A percentile compares a stretch with the other conserved stretches of the same genome.
These are phyloP conservation scores for Stenotaenia linearis DNA, from an alignment of 2,888 invertebrate species.

Conservation along the genomic window DNA sequence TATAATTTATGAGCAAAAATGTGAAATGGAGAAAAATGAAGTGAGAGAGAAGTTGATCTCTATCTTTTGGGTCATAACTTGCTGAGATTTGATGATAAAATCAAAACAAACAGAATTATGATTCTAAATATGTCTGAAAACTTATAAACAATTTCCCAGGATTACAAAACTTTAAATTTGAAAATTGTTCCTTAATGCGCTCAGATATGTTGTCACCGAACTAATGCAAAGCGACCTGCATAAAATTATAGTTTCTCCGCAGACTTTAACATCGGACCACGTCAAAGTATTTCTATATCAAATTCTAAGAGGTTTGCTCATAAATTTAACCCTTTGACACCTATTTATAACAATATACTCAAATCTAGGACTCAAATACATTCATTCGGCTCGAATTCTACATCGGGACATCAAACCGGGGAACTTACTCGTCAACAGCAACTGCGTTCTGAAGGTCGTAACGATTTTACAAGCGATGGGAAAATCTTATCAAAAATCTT, in stretches of 20 bases:
- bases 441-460: conserved; percentile 87
- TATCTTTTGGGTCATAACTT: too few species aligned
- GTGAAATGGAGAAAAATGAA: too few species aligned
- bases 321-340: too few species aligned
- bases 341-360: too few species aligned
- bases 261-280: conserved; percentile 97
- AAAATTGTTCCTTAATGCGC: neutral
- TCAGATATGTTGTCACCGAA: conserved; percentile 98
- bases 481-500: too few species aligned
- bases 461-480: too few species aligned
- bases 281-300: conserved; percentile 99
- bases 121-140: too few species aligned
- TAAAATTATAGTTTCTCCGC: conserved; percentile 99
- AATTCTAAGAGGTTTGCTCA: conserved; percentile 94
- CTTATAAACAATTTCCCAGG: neutral
- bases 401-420: conserved; percentile 99
- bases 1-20: too few species aligned
- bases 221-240: conserved; percentile 98
- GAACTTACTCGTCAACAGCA: conserved; percentile 96
- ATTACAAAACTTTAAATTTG: too few species aligned
- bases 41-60: too few species aligned
- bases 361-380: conserved; percentile 89
- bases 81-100: too few species aligned
- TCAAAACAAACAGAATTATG: too few species aligned
- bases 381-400: conserved; percentile 95